phyloP scores from a whole-genome alignment of 2,113 vertebrate species.

The Phaethon lepturus region DNA sequence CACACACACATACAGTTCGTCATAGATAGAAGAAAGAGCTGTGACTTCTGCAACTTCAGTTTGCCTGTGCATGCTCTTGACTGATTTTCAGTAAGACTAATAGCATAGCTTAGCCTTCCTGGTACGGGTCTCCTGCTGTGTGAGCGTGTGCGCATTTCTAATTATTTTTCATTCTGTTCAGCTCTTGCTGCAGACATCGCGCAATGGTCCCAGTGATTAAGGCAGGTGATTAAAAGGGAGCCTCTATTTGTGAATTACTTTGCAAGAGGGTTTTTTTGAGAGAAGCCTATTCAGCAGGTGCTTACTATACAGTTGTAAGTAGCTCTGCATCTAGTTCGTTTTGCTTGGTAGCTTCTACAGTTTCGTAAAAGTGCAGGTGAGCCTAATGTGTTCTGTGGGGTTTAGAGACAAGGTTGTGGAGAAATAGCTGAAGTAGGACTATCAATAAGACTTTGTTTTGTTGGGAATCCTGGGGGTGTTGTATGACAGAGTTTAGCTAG shows the following conservation, averaged over 20 bases:
- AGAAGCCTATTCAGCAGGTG: neutral
- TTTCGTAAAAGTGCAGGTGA: neutral
- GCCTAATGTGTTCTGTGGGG: neutral
- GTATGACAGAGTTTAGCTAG: neutral
- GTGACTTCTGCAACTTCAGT: neutral
- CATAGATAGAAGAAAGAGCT: neutral
- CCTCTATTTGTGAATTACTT: neutral
- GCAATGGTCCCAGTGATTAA: neutral
- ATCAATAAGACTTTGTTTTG: neutral
- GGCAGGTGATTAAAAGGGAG: neutral
- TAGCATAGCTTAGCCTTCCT: neutral
- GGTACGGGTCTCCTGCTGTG: neutral
- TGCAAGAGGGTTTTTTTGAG: neutral
- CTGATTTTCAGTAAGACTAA: neutral
- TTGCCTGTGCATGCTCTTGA: fast-evolving
- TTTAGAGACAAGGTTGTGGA: neutral
- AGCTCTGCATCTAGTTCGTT: neutral
- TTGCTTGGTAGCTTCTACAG: neutral
- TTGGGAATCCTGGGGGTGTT: neutral
- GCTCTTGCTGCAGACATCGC: neutral
- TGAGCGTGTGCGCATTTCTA: neutral
- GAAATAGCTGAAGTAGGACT: neutral
- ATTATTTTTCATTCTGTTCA: neutral
- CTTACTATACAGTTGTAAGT: neutral
- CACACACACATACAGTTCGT: fast-evolving